Conservation (phyloP, 1,140 invertebrate genomes). For the Papilio polyxenes region DNA sequence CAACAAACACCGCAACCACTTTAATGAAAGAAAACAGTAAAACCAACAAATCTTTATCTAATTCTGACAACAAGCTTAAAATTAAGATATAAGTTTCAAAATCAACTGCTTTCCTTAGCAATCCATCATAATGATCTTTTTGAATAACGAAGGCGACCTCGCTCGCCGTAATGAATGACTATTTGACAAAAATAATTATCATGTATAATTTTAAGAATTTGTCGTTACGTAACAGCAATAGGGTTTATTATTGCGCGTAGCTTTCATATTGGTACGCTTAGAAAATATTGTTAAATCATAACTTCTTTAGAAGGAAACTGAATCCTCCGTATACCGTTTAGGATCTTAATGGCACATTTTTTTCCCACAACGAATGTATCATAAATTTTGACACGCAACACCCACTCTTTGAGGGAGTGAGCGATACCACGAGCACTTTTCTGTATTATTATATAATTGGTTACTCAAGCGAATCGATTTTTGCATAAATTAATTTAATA, state of each 20-base stretch:
- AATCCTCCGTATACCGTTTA: slow-evolving; percentile 74
- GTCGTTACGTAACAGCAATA: slow-evolving; percentile 38
- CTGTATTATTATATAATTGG: slow-evolving; percentile 44
- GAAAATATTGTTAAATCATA: slow-evolving; percentile 43
- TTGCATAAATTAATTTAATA: background rate
- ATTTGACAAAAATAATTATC: slow-evolving; percentile 36
- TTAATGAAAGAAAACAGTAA: background rate
- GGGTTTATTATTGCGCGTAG: slow-evolving; percentile 42
- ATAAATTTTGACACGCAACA: slow-evolving; percentile 74
- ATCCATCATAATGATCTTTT: slow-evolving; percentile 68
- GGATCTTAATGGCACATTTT: slow-evolving; percentile 67
- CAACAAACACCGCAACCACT: background rate
- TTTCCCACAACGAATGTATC: slow-evolving; percentile 64
- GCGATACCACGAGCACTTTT: slow-evolving; percentile 51
- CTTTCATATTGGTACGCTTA: background rate
- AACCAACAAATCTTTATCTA: background rate
- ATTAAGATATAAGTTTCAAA: slow-evolving; percentile 16
- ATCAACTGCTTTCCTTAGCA: slow-evolving; percentile 59
- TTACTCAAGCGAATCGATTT: slow-evolving; percentile 41
- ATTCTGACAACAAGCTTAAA: slow-evolving; percentile 4
- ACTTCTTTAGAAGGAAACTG: slow-evolving; percentile 66
- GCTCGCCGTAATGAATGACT: slow-evolving; percentile 67
- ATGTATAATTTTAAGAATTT: background rate
- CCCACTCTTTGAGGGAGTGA: slow-evolving; percentile 58
- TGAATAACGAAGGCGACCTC: slow-evolving; percentile 61